Base-by-base conservation (phyloP, 1,140 invertebrate genomes). In the Formica exsecta region DNA sequence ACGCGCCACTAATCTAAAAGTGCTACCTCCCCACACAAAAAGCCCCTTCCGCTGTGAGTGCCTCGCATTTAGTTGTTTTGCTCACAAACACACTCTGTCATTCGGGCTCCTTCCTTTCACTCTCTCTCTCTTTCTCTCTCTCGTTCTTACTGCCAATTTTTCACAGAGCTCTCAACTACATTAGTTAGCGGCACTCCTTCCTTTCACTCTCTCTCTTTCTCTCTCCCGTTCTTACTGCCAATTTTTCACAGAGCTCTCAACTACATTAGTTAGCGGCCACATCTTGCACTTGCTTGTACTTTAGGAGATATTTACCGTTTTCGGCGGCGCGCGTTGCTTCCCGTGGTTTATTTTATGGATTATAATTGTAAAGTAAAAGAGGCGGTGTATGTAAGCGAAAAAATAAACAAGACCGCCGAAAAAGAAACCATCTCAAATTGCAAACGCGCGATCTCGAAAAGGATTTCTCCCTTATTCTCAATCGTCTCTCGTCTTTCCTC, bases 371-470 rank as follows among this genome's bases (percentile, higher is more conserved):
- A 86, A 80, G 64, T 80, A 80, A 86, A 80, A 86, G 64, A 70
- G 75, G 75, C 51, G n/a, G 7, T 70, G 22, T 85, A 7, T 32
- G 8, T 62, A 92, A 92, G 92, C 92, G 93, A 93, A 92, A 93
- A 94, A 94, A 94, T 93, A 92, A 94, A 92, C 87, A 91, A 93
- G 92, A 93, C 91, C 91, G 90, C 91, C 92, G 91, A 85, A 85
- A 91, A 93, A 93, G 91, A 94, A 95, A 93, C 93, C 92, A 94
- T 91, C 91, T 94, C 93, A 94, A 94, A 93, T 88, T 90, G 79
- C 79, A 59, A 32, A 48, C 51, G 54, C 66, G 79, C 64, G 64
- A 16, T 48, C 32, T 16, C 13, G 48, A n/a, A 71, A 25, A n/a
- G 38, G 19, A 29, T 68, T 44, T 57, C n/a, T 62, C n/a, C 4